Base-by-base conservation (phyloP, 2,888 invertebrate genomes). In the Leptarthrus brevirostris region DNA sequence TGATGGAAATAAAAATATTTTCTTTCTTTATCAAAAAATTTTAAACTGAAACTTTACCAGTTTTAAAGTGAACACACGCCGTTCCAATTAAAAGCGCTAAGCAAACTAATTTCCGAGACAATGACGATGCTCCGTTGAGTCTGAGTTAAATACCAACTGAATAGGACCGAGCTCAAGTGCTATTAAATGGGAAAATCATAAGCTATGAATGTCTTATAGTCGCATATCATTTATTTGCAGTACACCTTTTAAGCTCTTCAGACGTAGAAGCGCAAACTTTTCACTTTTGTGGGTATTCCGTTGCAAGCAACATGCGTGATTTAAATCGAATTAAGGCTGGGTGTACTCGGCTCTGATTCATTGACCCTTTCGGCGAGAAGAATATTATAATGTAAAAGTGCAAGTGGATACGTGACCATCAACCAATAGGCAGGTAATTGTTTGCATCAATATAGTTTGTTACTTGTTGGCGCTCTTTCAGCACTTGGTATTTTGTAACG, bases 171-270 rank as follows among this genome's bases (percentile, higher is more conserved):
- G n/a, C n/a, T n/a, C n/a, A n/a, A n/a, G n/a, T n/a, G n/a, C n/a
- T n/a, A n/a, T n/a, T n/a, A n/a, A n/a, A n/a, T n/a, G n/a, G n/a
- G 30, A 30, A 6, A 6, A 30, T 30, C 30, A 30, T 30, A 6
- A 30, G 1, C 30, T 30, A 6, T 30, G 16, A 22, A 56, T 56
- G 10, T 16, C n/a, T n/a, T n/a, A n/a, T n/a, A n/a, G 44, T 12
- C n/a, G 16, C 16, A 16, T 64, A 64, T 61, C 22, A 22, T 64
- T 64, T 44, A 64, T 64, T 64, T 64, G 44, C 40, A 22, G n/a
- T 22, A 34, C 36, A 2, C 64, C 47, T 36, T 64, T 44, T 44
- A 64, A 12, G 64, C 24, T 5, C n/a, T 44, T 4, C n/a, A 2
- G 64, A 64, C 64, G 64, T 47, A 64, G 44, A 14, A 22, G 44